A percentile compares a stretch with the other conserved stretches of the same genome.
These are phyloP conservation scores for Pandion haliaetus DNA, from an alignment of 2,113 vertebrate genomes.

Conservation along the genomic window DNA sequence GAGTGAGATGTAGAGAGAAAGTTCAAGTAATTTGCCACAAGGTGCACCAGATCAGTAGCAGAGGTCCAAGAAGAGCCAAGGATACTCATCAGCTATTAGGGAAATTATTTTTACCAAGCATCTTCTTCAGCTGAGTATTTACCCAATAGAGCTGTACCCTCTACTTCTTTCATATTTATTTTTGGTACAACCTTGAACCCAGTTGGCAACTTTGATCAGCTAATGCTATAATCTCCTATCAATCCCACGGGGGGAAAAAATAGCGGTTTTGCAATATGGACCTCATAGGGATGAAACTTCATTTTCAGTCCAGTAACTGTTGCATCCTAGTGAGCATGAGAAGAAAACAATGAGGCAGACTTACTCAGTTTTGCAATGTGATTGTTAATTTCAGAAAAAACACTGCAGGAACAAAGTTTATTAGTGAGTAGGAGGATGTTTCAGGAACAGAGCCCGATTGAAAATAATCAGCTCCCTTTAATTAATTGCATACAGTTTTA, in stretches of 20 bases:
- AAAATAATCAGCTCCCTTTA: conserved; percentile 71
- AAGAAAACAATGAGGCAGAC: neutral
- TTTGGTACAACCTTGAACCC: neutral
- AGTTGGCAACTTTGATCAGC: neutral
- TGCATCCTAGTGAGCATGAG: neutral
- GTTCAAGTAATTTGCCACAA: neutral
- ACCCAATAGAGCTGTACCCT: neutral
- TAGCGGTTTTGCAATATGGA: neutral
- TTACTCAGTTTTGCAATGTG: conserved; percentile 23
- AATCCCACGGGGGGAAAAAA: neutral
- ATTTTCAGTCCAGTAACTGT: neutral
- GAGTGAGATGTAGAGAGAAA: accelerated
- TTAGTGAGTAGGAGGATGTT: conserved; percentile 62
- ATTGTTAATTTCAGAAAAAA: conserved; percentile 54
- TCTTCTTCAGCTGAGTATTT: neutral
- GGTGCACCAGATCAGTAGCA: neutral
- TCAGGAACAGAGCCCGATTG: conserved; percentile 29
- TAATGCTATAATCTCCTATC: neutral
- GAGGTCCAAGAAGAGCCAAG: neutral
- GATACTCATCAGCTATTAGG: neutral
- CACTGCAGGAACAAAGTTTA: conserved; percentile 43
- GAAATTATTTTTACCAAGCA: neutral
- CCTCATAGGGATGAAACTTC: neutral
- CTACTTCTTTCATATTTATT: neutral
- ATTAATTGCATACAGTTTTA: conserved; percentile 73